These are phyloP conservation scores for Mionectes olivaceus DNA, from an alignment of 2,797 vertebrate species.

Conservation along the genomic window DNA sequence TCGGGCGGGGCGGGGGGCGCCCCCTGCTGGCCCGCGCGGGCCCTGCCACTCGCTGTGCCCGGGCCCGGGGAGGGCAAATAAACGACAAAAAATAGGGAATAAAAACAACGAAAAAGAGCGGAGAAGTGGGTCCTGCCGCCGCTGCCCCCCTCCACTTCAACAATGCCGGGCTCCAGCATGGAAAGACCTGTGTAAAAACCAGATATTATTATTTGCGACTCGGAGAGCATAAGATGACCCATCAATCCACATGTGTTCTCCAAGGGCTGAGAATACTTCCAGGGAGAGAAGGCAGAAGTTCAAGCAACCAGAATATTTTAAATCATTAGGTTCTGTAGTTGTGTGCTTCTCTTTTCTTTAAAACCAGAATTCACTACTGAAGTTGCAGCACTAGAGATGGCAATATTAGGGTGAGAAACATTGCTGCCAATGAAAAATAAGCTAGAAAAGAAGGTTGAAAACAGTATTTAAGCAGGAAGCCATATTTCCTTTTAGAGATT, in stretches of 20 bases:
- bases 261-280: rapidly evolving
- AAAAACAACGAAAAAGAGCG: rapidly evolving
- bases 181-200: rapidly evolving
- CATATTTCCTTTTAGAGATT: not conserved
- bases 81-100: rapidly evolving
- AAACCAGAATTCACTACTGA: not conserved
- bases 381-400: rapidly evolving
- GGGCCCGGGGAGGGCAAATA: rapidly evolving
- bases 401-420: not conserved
- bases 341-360: too few relatives aligned
- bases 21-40: not conserved
- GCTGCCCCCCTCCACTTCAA: rapidly evolving
- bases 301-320: not conserved
- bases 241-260: rapidly evolving
- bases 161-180: rapidly evolving
- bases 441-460: not conserved
- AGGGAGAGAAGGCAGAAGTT: rapidly evolving
- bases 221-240: not conserved
- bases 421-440: not conserved
- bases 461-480: not conserved
- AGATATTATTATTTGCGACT: rapidly evolving
- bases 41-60: too few relatives aligned
- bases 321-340: too few relatives aligned
- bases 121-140: not conserved
- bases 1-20: not conserved